Evolutionary conservation across 1,140 invertebrate species (phyloP).

Genomic region (Lasaia peninsularis): DNA sequence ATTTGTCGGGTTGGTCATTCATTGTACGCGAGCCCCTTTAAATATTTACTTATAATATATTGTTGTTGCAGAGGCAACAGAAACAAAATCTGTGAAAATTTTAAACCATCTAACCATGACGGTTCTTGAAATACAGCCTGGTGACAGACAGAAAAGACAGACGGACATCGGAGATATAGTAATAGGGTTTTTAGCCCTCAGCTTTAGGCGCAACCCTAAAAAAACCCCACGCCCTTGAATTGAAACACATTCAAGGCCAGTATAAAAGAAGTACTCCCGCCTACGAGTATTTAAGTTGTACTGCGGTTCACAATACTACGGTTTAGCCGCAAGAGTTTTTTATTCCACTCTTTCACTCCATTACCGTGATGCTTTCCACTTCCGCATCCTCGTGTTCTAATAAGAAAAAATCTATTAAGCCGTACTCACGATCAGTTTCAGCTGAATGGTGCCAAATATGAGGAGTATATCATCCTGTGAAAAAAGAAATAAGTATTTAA

Average conservation of each 20-base stretch:
- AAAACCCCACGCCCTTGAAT: conserved; percentile 3
- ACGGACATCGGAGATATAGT: too few species aligned
- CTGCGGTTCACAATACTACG: not conserved
- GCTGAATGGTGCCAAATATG: conserved; percentile 67
- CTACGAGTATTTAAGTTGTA: conserved; percentile 3
- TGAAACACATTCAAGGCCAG: conserved; percentile 3
- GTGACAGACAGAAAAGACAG: too few species aligned
- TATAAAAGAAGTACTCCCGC: not conserved
- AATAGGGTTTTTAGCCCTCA: too few species aligned
- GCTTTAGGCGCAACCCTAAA: too few species aligned
- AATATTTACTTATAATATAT: too few species aligned
- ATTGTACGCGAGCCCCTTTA: too few species aligned
- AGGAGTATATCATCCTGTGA: conserved; percentile 69
- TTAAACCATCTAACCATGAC: too few species aligned
- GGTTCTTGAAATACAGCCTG: too few species aligned
- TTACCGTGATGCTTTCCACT: conserved; percentile 5
- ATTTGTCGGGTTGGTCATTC: too few species aligned
- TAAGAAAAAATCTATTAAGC: not conserved
- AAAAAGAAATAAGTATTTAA: conserved; percentile 45
- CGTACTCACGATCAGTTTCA: conserved; percentile 37
- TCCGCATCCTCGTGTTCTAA: not conserved
- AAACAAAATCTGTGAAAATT: too few species aligned
- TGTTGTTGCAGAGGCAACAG: too few species aligned
- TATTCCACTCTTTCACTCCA: not conserved
- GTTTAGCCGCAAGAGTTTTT: conserved; percentile 1